Evolutionary conservation across 1,140 invertebrate genomes (phyloP).

Genomic region (Hycleus phaleratus): DNA sequence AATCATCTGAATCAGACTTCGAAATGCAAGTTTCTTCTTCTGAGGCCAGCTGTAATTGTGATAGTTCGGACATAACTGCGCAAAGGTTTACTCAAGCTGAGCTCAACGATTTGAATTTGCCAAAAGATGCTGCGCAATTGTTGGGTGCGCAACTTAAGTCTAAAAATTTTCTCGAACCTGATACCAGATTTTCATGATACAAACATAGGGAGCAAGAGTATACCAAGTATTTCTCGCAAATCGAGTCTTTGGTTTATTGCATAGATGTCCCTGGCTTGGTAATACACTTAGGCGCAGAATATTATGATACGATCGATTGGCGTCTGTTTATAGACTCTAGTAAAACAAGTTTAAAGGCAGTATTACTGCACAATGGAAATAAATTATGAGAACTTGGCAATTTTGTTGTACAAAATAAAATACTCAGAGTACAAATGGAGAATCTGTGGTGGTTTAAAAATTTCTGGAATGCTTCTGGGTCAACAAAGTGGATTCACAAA

Average conservation of each 20-base stretch:
- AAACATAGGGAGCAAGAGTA: background rate
- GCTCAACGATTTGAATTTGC: no score
- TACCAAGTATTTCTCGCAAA: background rate
- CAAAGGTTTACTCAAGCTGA: no score
- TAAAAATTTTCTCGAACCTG: no score
- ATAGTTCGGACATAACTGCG: no score
- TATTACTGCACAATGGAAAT: constrained; percentile 40
- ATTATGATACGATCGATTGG: background rate
- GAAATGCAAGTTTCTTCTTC: no score
- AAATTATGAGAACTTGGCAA: constrained; percentile 20
- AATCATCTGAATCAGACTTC: no score
- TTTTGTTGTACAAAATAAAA: constrained; percentile 32
- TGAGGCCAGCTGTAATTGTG: no score
- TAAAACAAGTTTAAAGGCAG: constrained; percentile 38
- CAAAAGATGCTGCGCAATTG: no score
- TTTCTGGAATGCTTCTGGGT: constrained; percentile 31
- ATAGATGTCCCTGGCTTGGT: background rate
- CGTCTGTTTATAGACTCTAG: constrained; percentile 33
- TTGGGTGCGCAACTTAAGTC: no score
- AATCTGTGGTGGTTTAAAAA: constrained; percentile 35
- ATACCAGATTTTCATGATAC: background rate
- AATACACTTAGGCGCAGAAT: background rate
- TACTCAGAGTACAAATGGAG: constrained; percentile 32
- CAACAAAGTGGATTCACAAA: constrained; percentile 38
- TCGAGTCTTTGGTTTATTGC: background rate